These are phyloP conservation scores for Cyclura pinguis DNA, from an alignment of 2,797 vertebrate genomes.

Conservation along the genomic window DNA sequence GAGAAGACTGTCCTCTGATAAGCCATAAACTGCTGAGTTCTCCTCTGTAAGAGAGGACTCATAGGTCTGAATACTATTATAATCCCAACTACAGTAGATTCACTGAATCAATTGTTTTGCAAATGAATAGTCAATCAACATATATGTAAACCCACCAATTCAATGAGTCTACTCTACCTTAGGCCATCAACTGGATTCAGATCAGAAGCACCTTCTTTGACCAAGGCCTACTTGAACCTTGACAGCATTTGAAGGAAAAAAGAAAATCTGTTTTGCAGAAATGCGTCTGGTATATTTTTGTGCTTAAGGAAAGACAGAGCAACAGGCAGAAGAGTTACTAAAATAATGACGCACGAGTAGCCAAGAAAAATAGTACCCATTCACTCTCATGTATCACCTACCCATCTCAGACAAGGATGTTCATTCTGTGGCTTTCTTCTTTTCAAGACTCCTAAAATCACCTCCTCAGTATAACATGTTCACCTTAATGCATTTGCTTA, in stretches of 20 bases:
- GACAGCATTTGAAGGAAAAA: not conserved
- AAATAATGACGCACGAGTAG: not conserved
- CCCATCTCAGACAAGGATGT: not conserved
- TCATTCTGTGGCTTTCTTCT: not conserved
- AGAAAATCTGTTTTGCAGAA: not conserved
- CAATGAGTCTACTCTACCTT: too few relatives aligned
- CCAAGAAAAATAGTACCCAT: conserved; percentile 5
- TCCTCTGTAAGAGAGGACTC: not conserved
- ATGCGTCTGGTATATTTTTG: not conserved
- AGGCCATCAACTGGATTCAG: too few relatives aligned
- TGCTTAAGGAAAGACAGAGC: not conserved
- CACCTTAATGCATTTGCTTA: conserved; percentile 28
- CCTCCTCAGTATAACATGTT: not conserved
- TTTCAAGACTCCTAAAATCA: not conserved
- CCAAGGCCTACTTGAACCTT: not conserved
- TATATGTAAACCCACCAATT: too few relatives aligned
- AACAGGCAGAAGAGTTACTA: not conserved
- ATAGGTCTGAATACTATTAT: not conserved
- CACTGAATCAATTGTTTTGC: too few relatives aligned
- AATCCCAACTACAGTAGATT: too few relatives aligned
- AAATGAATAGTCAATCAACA: too few relatives aligned
- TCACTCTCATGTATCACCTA: not conserved
- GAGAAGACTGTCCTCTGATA: not conserved
- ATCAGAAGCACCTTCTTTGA: not conserved
- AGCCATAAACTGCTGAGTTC: too few relatives aligned